These are phyloP conservation scores for Pedicia rivosa DNA, from an alignment of 2,888 invertebrate species.

Conservation along the genomic window DNA sequence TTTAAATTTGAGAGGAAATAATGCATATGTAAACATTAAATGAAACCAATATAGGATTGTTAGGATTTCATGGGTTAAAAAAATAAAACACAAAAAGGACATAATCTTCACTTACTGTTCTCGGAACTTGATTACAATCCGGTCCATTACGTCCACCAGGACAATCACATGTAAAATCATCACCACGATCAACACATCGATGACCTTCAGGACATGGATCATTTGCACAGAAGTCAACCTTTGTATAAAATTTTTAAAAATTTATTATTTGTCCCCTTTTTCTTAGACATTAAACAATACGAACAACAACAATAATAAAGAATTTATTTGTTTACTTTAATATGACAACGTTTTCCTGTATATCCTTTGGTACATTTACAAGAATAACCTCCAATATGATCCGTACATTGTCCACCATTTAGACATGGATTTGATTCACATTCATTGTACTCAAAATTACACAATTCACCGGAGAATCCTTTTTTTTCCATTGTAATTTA, in stretches of 20 bases:
- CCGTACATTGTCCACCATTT: slow-evolving; percentile 58
- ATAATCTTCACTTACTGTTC: slow-evolving; percentile 37
- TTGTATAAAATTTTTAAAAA: not conserved
- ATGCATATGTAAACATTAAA: not conserved
- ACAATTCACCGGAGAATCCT: slow-evolving; percentile 57
- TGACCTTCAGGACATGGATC: slow-evolving; percentile 51
- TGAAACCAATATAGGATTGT: not conserved
- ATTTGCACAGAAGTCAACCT: slow-evolving; percentile 53
- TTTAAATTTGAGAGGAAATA: not conserved
- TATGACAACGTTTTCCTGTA: slow-evolving; percentile 50
- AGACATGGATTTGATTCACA: slow-evolving; percentile 60
- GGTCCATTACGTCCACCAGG: slow-evolving; percentile 51
- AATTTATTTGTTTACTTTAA: slow-evolving; percentile 38
- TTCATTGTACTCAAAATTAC: slow-evolving; percentile 60
- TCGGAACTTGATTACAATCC: slow-evolving; percentile 47
- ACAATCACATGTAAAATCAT: slow-evolving; percentile 59
- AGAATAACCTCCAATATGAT: slow-evolving; percentile 49
- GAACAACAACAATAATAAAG: not conserved
- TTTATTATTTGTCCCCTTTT: not conserved
- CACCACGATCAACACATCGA: slow-evolving; percentile 55
- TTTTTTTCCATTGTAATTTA: too few relatives aligned
- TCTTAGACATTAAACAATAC: not conserved
- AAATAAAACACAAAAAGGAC: not conserved
- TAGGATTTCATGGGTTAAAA: not conserved
- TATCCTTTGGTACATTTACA: slow-evolving; percentile 55